phyloP scores from a whole-genome alignment of 2,113 vertebrate species.

The Cyphomyrus discorhynchus region DNA sequence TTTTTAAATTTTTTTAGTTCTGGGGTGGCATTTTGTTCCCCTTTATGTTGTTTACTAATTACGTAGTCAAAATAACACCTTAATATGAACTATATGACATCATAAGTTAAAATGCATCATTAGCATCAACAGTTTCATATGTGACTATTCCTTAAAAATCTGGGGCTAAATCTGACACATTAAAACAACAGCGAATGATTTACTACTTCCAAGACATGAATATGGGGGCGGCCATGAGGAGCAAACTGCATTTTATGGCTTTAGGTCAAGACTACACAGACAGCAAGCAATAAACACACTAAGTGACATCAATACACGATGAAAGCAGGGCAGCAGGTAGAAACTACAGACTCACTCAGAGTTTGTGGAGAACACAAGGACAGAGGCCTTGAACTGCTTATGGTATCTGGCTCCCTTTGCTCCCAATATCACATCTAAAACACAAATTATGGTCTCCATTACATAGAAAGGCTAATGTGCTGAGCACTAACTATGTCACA shows the following conservation, averaged over 20 bases:
- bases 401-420: background rate
- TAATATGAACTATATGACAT: background rate
- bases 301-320: background rate
- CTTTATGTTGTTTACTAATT: background rate
- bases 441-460: background rate
- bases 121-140: background rate
- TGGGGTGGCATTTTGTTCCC: background rate
- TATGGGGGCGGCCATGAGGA: background rate
- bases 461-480: conserved; percentile 14
- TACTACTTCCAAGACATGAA: background rate
- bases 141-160: background rate
- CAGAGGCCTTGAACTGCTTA: background rate
- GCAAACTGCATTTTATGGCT: background rate
- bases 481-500: conserved; percentile 3
- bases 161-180: background rate
- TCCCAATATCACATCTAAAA: background rate
- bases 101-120: background rate
- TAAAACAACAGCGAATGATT: background rate
- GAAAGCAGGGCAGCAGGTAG: background rate
- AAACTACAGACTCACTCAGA: background rate
- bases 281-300: background rate
- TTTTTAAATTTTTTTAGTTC: background rate
- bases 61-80: conserved; percentile 4
- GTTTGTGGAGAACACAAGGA: background rate
- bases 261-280: background rate